A percentile compares a stretch with the other conserved stretches of the same genome.
phyloP scores from a whole-genome alignment of 2,113 vertebrate species.

The Elanus axillaris region DNA sequence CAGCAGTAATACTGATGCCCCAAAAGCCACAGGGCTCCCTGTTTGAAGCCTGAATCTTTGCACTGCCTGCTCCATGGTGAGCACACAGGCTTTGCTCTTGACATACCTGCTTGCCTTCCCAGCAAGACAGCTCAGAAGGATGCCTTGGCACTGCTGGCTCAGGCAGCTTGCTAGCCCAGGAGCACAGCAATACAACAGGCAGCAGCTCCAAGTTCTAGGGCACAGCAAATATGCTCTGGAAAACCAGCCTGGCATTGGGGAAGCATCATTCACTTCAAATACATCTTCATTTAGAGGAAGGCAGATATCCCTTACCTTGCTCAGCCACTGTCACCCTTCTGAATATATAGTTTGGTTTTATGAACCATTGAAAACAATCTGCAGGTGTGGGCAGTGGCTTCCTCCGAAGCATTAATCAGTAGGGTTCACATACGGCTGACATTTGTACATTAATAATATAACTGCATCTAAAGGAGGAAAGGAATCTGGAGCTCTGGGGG shows the following conservation, averaged over 20 bases:
- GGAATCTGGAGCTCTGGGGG: neutral
- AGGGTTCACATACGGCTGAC: neutral
- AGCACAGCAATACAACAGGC: neutral
- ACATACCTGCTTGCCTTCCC: neutral
- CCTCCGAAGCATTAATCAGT: neutral
- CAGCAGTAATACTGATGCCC: neutral
- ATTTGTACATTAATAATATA: neutral
- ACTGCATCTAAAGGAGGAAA: neutral
- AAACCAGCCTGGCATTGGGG: neutral
- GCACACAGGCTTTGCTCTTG: neutral
- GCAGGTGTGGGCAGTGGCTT: neutral
- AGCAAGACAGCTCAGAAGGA: neutral
- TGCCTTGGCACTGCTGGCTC: neutral
- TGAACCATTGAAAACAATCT: neutral
- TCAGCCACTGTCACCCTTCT: neutral
- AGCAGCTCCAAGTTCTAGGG: neutral
- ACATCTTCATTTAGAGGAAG: conserved; percentile 3
- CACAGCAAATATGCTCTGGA: neutral
- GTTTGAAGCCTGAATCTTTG: neutral
- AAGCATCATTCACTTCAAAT: neutral
- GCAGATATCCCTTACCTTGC: neutral
- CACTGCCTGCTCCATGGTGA: neutral
- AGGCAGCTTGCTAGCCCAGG: neutral
- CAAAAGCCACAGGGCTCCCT: neutral
- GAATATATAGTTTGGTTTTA: neutral